Conservation (phyloP, 2,113 vertebrate genomes). For the Eupsittula cactorum region DNA sequence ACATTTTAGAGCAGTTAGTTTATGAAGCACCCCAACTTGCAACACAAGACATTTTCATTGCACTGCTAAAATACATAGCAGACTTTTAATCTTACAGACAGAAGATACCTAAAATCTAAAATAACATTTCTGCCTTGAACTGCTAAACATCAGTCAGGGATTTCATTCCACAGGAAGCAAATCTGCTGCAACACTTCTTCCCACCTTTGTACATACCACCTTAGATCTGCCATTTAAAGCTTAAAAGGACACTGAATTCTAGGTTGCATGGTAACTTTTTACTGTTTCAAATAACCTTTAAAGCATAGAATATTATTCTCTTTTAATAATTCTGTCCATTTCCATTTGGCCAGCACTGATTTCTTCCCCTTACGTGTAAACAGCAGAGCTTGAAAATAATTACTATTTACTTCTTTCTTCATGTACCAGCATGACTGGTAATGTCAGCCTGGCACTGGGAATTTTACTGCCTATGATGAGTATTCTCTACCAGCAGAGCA, state of each 20-base stretch:
- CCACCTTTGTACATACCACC: background rate
- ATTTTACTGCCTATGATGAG: constrained; percentile 1
- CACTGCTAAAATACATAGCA: background rate
- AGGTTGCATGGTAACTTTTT: background rate
- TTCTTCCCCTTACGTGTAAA: background rate
- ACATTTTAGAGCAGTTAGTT: background rate
- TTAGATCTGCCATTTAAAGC: background rate
- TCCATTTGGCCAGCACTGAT: constrained; percentile 1
- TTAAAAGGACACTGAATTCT: constrained; percentile 16
- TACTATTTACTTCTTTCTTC: constrained; percentile 28
- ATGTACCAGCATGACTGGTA: background rate
- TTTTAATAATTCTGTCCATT: constrained; percentile 10
- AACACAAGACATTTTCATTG: background rate
- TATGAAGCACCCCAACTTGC: background rate
- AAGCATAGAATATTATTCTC: background rate
- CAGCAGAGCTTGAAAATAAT: constrained; percentile 9
- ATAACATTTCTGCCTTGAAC: constrained; percentile 4
- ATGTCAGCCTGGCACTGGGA: background rate
- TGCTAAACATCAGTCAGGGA: background rate
- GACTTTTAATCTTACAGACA: constrained; percentile 9
- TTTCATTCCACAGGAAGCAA: constrained; percentile 19
- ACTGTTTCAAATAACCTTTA: constrained; percentile 8
- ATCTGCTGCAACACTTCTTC: constrained; percentile 1
- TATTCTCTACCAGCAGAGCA: background rate
- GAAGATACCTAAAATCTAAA: constrained; percentile 48